Evolutionary conservation across 2,797 vertebrate genomes (phyloP).

Genomic region (Hafferia zeledoni): DNA sequence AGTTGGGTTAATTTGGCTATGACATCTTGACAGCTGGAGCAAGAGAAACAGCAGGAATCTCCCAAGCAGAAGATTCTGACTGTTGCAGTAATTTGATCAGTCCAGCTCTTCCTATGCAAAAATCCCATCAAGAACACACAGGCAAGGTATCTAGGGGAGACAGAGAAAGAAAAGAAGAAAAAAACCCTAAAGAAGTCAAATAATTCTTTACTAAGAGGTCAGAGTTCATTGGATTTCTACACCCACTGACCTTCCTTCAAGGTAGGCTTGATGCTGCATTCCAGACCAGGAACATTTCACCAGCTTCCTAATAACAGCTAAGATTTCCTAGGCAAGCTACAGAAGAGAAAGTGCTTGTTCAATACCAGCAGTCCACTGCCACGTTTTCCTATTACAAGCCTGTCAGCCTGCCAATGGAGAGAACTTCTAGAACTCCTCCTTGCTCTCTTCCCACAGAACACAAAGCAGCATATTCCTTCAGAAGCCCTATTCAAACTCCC

Average conservation of each 20-base stretch:
- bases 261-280: conserved; percentile 33
- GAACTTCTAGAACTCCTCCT: conserved; percentile 50
- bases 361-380: conserved; percentile 26
- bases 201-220: conserved; percentile 35
- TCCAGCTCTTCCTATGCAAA: not conserved
- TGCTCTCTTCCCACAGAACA: conserved; percentile 40
- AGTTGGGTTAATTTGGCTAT: not conserved
- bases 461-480: conserved; percentile 46
- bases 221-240: conserved; percentile 38
- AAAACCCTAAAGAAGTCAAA: not conserved
- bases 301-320: conserved; percentile 49
- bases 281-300: conserved; percentile 37
- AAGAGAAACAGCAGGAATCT: not conserved
- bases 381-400: conserved; percentile 28
- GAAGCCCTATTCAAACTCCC: conserved; percentile 28
- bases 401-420: conserved; percentile 18
- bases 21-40: not conserved
- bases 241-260: conserved; percentile 49
- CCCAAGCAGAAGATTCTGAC: not conserved
- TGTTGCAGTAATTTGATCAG: not conserved
- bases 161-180: accelerated
- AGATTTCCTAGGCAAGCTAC: not conserved
- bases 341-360: conserved; percentile 50
- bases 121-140: not conserved
- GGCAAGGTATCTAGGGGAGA: not conserved